Evolutionary conservation across 2,797 vertebrate species (phyloP).

Genomic region (Acanthornis magna): DNA sequence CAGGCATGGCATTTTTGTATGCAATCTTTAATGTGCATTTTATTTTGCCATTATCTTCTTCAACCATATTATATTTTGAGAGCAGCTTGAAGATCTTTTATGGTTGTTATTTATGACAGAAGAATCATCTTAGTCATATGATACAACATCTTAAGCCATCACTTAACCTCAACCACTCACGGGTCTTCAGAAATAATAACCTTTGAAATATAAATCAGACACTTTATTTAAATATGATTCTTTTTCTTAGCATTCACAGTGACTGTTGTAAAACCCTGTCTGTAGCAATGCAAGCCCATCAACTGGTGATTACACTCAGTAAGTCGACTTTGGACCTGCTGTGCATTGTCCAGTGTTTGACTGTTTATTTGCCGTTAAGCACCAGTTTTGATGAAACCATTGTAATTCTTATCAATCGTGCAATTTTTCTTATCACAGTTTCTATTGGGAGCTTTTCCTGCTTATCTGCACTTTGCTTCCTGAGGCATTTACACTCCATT

Average conservation of each 20-base stretch:
- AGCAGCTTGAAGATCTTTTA: neutral
- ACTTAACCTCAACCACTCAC: neutral
- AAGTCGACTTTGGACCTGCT: neutral
- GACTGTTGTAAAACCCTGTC: neutral
- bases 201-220: slow-evolving; percentile 1
- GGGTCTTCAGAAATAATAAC: neutral
- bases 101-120: neutral
- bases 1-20: neutral
- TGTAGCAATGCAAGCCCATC: neutral
- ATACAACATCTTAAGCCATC: neutral
- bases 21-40: neutral
- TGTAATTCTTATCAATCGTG: neutral
- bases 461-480: neutral
- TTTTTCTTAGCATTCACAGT: neutral
- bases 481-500: neutral
- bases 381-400: neutral
- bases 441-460: neutral
- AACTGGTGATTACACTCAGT: neutral
- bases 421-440: neutral
- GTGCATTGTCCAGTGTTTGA: neutral
- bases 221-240: neutral
- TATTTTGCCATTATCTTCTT: neutral
- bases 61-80: neutral
- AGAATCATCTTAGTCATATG: neutral
- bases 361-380: neutral